phyloP scores from a whole-genome alignment of 2,797 vertebrate species.

The Callimico goeldii region DNA sequence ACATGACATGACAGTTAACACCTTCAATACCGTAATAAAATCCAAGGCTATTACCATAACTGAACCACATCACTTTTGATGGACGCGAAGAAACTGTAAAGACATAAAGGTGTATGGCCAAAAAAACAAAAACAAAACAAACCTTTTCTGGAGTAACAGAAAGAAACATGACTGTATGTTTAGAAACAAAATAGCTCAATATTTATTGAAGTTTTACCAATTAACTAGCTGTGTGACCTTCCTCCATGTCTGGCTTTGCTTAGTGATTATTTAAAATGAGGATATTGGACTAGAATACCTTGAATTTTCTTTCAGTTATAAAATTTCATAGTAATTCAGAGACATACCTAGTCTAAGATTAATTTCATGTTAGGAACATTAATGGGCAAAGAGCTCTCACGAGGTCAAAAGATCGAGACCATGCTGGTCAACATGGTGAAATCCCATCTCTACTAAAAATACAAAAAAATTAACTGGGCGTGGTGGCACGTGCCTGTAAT shows the following conservation, averaged over 20 bases:
- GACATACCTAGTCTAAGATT: background rate
- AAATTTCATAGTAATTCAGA: constrained; percentile 25
- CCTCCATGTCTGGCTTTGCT: background rate
- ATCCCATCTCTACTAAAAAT: too few relatives aligned
- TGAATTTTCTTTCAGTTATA: constrained; percentile 22
- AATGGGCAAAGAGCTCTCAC: background rate
- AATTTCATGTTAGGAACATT: constrained; percentile 18
- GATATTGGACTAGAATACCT: background rate
- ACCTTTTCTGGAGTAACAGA: background rate
- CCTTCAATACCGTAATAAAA: background rate
- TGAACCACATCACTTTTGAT: background rate
- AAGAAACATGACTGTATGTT: background rate
- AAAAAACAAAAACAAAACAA: constrained; percentile 34
- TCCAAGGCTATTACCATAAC: background rate
- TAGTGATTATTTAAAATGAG: constrained; percentile 28
- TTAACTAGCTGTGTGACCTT: background rate
- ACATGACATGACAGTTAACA: background rate
- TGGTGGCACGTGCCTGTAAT: too few relatives aligned
- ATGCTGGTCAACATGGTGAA: too few relatives aligned
- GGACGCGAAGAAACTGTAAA: constrained; percentile 18
- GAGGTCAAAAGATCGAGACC: too few relatives aligned
- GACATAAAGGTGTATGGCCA: background rate
- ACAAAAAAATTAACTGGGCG: too few relatives aligned
- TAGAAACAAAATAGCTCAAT: constrained; percentile 20
- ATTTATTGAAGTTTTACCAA: constrained; percentile 37